These are phyloP conservation scores for Auanema freiburgensis DNA, from an alignment of 2,888 invertebrate species.

Conservation along the genomic window DNA sequence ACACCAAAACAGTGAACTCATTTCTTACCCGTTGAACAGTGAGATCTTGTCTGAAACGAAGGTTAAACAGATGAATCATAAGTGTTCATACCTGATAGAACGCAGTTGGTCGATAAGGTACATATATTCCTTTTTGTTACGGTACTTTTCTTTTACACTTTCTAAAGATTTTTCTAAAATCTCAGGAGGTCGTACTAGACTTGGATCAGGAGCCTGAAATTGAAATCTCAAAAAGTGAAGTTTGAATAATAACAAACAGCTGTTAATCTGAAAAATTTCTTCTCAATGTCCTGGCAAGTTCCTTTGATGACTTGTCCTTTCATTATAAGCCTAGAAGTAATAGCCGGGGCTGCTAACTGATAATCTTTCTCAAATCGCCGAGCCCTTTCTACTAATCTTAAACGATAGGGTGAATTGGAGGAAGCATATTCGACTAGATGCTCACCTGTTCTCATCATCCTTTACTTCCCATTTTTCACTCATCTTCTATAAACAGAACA, in stretches of 20 bases:
- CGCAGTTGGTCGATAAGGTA: slow-evolving; percentile 98
- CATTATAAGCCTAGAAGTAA: slow-evolving; percentile 7
- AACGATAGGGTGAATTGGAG: slow-evolving; percentile 12
- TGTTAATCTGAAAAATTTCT: slow-evolving; percentile 91
- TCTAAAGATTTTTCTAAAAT: slow-evolving; percentile 82
- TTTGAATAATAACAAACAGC: slow-evolving; percentile 66
- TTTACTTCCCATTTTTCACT: not conserved
- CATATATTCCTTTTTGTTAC: slow-evolving; percentile 85
- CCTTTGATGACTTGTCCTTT: slow-evolving; percentile 74
- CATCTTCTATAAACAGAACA: too few species aligned
- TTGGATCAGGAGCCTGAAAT: slow-evolving; percentile 83
- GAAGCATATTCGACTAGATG: not conserved
- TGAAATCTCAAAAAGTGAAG: slow-evolving; percentile 1
- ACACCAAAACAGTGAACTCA: slow-evolving; percentile 92
- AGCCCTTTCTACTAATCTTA: slow-evolving; percentile 40
- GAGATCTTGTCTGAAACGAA: slow-evolving; percentile 80
- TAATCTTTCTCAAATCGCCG: slow-evolving; percentile 39
- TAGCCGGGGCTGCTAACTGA: slow-evolving; percentile 5
- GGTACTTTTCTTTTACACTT: slow-evolving; percentile 88
- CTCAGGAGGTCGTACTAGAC: slow-evolving; percentile 81
- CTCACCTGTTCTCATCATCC: slow-evolving; percentile 10
- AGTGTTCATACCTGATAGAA: slow-evolving; percentile 86
- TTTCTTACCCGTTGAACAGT: slow-evolving; percentile 96
- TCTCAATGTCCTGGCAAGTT: slow-evolving; percentile 89
- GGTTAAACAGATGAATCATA: slow-evolving; percentile 41